phyloP scores from a whole-genome alignment of 1,140 invertebrate genomes.

The Potamilus streckersoni region DNA sequence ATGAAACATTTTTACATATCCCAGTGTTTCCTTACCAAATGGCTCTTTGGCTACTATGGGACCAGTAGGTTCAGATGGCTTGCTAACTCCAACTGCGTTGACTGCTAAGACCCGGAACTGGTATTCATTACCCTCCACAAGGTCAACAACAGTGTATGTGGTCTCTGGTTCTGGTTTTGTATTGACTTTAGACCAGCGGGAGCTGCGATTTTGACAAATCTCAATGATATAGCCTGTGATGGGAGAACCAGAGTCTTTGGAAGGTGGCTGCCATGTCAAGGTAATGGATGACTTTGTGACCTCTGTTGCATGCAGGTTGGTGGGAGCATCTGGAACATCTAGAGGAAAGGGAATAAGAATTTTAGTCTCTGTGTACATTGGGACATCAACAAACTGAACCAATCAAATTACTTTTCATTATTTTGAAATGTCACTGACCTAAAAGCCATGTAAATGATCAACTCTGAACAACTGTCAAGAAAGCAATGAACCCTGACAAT shows the following conservation, averaged over 20 bases:
- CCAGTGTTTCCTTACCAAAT: slow-evolving; percentile 75
- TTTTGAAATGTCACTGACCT: too few species aligned
- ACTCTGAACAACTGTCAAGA: too few species aligned
- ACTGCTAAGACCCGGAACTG: slow-evolving; percentile 96
- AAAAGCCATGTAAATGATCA: too few species aligned
- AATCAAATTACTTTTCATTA: too few species aligned
- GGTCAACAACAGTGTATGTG: slow-evolving; percentile 87
- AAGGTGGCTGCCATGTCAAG: slow-evolving; percentile 95
- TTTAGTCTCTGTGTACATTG: too few species aligned
- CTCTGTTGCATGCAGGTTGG: slow-evolving; percentile 81
- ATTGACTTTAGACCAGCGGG: slow-evolving; percentile 59
- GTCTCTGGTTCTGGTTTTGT: slow-evolving; percentile 75
- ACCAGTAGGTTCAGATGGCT: slow-evolving; percentile 90
- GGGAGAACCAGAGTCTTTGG: slow-evolving; percentile 97
- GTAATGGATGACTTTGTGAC: slow-evolving; percentile 93
- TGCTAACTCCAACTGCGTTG: slow-evolving; percentile 92
- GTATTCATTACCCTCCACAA: slow-evolving; percentile 92
- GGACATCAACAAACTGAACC: too few species aligned
- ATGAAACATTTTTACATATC: slow-evolving; percentile 76
- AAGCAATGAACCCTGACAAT: too few species aligned
- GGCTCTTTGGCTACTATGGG: slow-evolving; percentile 92
- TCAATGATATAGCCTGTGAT: slow-evolving; percentile 93
- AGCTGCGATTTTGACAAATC: slow-evolving; percentile 83
- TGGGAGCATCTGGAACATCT: slow-evolving; percentile 69
- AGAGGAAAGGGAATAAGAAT: too few species aligned